Evolutionary conservation across 1,140 invertebrate genomes (phyloP), one percentile per base, ranked within the genome.

Genomic region (Microplitis demolitor): DNA sequence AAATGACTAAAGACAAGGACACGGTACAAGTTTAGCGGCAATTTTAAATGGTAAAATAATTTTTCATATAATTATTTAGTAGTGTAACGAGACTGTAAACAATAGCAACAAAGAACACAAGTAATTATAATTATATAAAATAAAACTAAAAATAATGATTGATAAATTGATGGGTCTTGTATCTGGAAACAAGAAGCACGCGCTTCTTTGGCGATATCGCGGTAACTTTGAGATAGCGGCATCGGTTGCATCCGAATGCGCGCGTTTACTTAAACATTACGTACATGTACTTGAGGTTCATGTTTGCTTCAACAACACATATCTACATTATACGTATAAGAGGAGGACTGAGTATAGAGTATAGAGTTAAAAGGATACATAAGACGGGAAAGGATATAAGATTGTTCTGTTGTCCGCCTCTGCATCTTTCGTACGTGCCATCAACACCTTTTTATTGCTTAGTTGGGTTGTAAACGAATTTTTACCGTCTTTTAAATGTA

Each of bases 381-480:
- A 34, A 61, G 58, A 61, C 50, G 9, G 31, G 54, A 51, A 58
- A 56, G 53, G 16, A 56, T 33, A 51, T 62, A 45, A 62, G 60
- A 45, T 24, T n/a, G 39, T 39, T 39, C 39, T 39, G 39, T 39
- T 39, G 39, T 39, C 39, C 39, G 39, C 14, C 68, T 53, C 61
- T 51, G 31, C 35, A 39, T 63, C 45, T 54, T 9, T 64, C 63
- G 50, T 60, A 34, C 39, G 39, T 39, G 39, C 73, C 73, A 74
- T 74, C 73, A 68, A 74, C 73, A 74, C 73, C 73, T 74, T 71
- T 71, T 68, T 74, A 74, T 68, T 71, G 69, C 37, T 63, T 16
- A 51, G 54, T 37, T 53, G 50, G 69, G 73, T 60, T 74, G 73
- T 74, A 74, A 74, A 74, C 37, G 58, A 39, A 53, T 37, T 4